Evolutionary conservation across 2,888 invertebrate species (phyloP).

Genomic region (Synanthedon andrenaeformis): DNA sequence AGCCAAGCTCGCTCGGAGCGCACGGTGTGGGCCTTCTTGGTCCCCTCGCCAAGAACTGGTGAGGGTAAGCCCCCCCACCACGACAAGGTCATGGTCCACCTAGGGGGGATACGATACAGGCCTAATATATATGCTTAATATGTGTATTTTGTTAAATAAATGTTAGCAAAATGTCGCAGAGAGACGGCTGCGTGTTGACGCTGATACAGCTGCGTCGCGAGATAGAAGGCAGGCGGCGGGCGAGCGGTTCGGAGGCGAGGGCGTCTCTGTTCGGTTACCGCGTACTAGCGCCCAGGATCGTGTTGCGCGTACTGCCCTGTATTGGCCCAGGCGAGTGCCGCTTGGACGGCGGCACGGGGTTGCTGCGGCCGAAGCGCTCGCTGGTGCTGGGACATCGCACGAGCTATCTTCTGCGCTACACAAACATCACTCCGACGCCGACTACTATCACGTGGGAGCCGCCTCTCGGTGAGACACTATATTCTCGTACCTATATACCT

Average conservation of each 20-base stretch:
- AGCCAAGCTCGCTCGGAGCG: too few relatives aligned
- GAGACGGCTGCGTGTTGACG: conserved; percentile 36
- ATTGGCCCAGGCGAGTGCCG: conserved; percentile 20
- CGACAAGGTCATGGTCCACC: too few relatives aligned
- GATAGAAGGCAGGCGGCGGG: conserved; percentile 5
- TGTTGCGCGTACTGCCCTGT: conserved; percentile 25
- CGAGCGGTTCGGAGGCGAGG: conserved; percentile 19
- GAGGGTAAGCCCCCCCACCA: too few relatives aligned
- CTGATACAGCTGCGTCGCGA: conserved; percentile 23
- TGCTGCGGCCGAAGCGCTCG: conserved; percentile 29
- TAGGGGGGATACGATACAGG: too few relatives aligned
- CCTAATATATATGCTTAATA: too few relatives aligned
- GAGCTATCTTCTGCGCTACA: conserved; percentile 29
- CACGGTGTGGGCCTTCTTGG: too few relatives aligned
- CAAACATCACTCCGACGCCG: conserved; percentile 38
- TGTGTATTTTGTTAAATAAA: too few relatives aligned
- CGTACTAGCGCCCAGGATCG: conserved; percentile 38
- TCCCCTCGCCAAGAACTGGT: too few relatives aligned
- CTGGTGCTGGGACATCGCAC: conserved; percentile 19
- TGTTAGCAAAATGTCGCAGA: conserved; percentile 12
- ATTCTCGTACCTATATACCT: too few relatives aligned
- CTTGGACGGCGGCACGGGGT: conserved; percentile 23
- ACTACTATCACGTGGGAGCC: conserved; percentile 34
- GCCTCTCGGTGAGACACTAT: conserved; percentile 26
- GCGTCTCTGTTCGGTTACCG: conserved; percentile 34